Percentiles rank a stretch among this genome's conserved stretches.
Evolutionary conservation across 2,888 invertebrate species (phyloP).

Genomic region (Platycnemis pennipes): DNA sequence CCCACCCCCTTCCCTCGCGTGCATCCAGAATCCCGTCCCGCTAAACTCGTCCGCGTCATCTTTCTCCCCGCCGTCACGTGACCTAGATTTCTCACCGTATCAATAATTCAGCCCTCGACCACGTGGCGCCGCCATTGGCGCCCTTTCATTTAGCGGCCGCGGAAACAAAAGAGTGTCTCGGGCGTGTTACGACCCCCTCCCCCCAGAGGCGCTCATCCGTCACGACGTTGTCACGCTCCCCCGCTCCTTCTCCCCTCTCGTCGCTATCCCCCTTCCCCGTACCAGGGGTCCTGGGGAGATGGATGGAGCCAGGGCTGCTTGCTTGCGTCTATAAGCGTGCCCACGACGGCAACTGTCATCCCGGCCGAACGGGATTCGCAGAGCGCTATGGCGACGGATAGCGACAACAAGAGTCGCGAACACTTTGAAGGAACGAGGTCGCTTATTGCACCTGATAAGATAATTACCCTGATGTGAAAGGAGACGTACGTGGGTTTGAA

Average conservation of each 20-base stretch:
- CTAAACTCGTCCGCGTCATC: not conserved
- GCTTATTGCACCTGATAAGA: no score
- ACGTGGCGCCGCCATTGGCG: slow-evolving; percentile 49
- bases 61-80: slow-evolving; percentile 29
- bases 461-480: no score
- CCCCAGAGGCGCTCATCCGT: not conserved
- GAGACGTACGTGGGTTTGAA: no score
- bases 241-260: not conserved
- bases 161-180: not conserved
- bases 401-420: not conserved
- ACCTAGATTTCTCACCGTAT: slow-evolving; percentile 40
- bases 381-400: not conserved
- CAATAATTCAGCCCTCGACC: slow-evolving; percentile 51
- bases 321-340: not conserved
- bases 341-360: not conserved
- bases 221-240: not conserved
- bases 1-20: not conserved
- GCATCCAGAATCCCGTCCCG: not conserved
- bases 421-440: no score
- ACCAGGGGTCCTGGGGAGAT: no score
- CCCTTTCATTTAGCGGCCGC: slow-evolving; percentile 27
- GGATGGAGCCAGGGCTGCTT: no score
- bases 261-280: not conserved
- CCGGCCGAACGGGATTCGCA: not conserved
- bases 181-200: not conserved